Percentiles rank a stretch among this genome's conserved stretches.
Conservation (phyloP, 2,797 vertebrate species). For the Prionace glauca region DNA sequence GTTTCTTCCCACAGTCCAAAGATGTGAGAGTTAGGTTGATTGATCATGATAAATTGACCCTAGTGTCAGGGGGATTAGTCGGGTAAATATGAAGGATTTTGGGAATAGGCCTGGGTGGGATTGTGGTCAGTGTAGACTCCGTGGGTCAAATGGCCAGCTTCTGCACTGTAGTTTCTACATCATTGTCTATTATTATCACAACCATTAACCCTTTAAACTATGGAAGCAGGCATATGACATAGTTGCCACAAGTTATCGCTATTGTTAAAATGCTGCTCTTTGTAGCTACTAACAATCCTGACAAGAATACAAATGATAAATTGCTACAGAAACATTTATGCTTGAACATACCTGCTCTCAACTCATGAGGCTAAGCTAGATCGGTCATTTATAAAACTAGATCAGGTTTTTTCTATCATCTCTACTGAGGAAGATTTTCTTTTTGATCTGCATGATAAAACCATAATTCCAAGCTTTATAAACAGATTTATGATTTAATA, state of each 20-base stretch:
- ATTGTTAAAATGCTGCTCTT: neutral
- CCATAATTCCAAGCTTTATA: neutral
- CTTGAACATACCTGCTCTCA: neutral
- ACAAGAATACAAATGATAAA: neutral
- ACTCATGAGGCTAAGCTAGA: neutral
- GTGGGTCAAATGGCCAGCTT: no score
- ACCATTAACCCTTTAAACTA: no score
- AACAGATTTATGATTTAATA: constrained; percentile 11
- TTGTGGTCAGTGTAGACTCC: no score
- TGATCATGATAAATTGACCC: no score
- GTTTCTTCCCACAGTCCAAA: no score
- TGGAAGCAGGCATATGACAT: neutral
- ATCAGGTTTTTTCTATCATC: neutral
- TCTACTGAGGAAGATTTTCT: neutral
- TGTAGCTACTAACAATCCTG: neutral
- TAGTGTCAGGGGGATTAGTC: no score
- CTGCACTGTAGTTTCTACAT: no score
- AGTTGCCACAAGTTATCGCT: neutral
- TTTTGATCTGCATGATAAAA: neutral
- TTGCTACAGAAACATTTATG: neutral
- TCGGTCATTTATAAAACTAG: neutral
- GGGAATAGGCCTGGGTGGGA: no score
- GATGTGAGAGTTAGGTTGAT: no score
- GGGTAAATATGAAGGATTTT: no score
- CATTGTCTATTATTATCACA: no score